Evolutionary conservation across 2,113 vertebrate species (phyloP).

Genomic region (Varanus komodoensis): DNA sequence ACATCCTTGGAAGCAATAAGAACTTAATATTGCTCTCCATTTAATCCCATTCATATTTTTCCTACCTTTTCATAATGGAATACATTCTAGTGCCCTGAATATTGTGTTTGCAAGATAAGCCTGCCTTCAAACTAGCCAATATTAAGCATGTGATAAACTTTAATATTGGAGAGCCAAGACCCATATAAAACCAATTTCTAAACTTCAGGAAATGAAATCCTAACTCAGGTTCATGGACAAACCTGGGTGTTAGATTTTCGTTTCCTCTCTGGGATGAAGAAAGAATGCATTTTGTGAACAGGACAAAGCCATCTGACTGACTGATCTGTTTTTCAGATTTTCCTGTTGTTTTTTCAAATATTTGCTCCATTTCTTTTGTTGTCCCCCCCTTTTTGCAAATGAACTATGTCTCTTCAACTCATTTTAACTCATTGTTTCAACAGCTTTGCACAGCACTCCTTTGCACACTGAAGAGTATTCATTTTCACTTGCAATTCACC

Average conservation of each 20-base stretch:
- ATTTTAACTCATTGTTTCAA: slow-evolving; percentile 53
- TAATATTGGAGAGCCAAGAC: background rate
- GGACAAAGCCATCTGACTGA: slow-evolving; percentile 57
- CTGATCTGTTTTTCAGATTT: slow-evolving; percentile 64
- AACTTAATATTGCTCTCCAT: background rate
- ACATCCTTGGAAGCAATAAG: background rate
- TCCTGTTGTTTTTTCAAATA: slow-evolving; percentile 43
- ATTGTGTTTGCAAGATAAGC: background rate
- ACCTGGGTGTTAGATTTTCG: slow-evolving; percentile 5
- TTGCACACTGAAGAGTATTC: no score
- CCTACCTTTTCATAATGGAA: background rate
- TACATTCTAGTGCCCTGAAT: background rate
- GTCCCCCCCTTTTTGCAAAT: background rate
- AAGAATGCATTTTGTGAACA: slow-evolving; percentile 47
- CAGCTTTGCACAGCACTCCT: slow-evolving; percentile 40
- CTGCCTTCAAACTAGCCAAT: background rate
- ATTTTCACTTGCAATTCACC: no score
- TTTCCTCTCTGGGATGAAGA: slow-evolving; percentile 50
- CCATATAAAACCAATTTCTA: background rate
- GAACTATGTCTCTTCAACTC: slow-evolving; percentile 65
- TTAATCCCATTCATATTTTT: background rate
- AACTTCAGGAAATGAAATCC: slow-evolving; percentile 31
- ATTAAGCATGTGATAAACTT: background rate
- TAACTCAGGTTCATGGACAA: background rate
- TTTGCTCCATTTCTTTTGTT: slow-evolving; percentile 47